A percentile compares a stretch with the other conserved stretches of the same genome.
Evolutionary conservation across 2,888 invertebrate genomes (phyloP).

Genomic region (Drosophila buzzatii): DNA sequence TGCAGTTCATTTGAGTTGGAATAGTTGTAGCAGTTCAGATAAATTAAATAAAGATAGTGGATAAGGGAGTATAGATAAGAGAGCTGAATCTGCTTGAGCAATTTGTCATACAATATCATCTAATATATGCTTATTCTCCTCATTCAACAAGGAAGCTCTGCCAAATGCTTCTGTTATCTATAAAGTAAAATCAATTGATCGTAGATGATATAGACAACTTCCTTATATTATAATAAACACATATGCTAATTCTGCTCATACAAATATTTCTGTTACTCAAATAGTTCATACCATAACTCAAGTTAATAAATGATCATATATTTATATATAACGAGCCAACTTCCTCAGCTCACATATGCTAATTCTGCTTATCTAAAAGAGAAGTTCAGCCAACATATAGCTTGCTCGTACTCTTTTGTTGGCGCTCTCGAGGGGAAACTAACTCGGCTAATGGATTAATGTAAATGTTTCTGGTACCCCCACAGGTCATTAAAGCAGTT

Average conservation of each 20-base stretch:
- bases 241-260: too few species aligned
- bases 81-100: not conserved
- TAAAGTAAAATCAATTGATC: too few species aligned
- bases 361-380: not conserved
- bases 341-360: not conserved
- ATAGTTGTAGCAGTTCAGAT: not conserved
- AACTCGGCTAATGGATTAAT: slow-evolving; percentile 30
- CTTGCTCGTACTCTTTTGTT: not conserved
- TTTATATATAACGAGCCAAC: not conserved
- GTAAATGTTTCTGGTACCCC: slow-evolving; percentile 30
- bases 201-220: too few species aligned
- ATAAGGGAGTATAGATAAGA: too few species aligned
- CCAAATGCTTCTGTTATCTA: too few species aligned
- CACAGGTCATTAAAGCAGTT: slow-evolving; percentile 40
- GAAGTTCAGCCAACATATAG: not conserved
- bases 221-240: too few species aligned
- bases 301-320: too few species aligned
- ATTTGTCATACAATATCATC: not conserved
- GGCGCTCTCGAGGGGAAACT: slow-evolving; percentile 7
- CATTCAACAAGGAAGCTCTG: too few species aligned
- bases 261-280: too few species aligned
- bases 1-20: not conserved
- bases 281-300: too few species aligned
- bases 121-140: too few species aligned
- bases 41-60: too few species aligned